These are phyloP conservation scores for Galleria mellonella DNA, from an alignment of 1,140 invertebrate species.

Conservation along the genomic window DNA sequence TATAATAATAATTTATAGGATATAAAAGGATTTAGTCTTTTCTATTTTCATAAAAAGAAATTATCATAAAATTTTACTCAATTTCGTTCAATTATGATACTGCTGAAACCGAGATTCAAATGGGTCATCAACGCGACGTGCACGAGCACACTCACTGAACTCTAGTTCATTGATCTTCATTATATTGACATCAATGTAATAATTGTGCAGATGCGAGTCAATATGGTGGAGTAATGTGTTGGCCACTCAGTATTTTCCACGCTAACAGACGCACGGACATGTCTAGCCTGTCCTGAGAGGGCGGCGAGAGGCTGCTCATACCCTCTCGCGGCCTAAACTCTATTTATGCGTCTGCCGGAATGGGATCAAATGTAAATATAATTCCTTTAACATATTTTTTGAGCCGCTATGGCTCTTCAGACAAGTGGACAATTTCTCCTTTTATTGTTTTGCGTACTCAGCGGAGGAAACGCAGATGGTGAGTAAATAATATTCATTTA, in stretches of 20 bases:
- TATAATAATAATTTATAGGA: too few species aligned
- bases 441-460: constrained; percentile 53
- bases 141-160: too few species aligned
- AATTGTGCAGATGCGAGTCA: constrained; percentile 28
- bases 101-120: constrained; percentile 3
- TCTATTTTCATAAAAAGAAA: too few species aligned
- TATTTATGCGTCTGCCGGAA: constrained; percentile 29
- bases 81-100: constrained; percentile 1
- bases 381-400: constrained; percentile 45
- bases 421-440: constrained; percentile 44
- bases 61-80: too few species aligned
- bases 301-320: constrained; percentile 9
- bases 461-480: constrained; percentile 41
- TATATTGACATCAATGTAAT: constrained; percentile 62
- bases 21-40: too few species aligned
- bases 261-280: constrained; percentile 26
- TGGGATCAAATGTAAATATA: constrained; percentile 59
- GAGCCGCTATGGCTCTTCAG: constrained; percentile 57
- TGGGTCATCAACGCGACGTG: too few species aligned
- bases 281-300: constrained; percentile 22
- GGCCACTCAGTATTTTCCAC: constrained; percentile 3
- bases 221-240: too few species aligned
- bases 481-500: constrained; percentile 44
- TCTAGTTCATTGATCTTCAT: constrained; percentile 53
- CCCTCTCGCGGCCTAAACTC: constrained; percentile 2